These are phyloP conservation scores for Drosophila subquinaria DNA, from an alignment of 2,888 invertebrate genomes.

Conservation along the genomic window DNA sequence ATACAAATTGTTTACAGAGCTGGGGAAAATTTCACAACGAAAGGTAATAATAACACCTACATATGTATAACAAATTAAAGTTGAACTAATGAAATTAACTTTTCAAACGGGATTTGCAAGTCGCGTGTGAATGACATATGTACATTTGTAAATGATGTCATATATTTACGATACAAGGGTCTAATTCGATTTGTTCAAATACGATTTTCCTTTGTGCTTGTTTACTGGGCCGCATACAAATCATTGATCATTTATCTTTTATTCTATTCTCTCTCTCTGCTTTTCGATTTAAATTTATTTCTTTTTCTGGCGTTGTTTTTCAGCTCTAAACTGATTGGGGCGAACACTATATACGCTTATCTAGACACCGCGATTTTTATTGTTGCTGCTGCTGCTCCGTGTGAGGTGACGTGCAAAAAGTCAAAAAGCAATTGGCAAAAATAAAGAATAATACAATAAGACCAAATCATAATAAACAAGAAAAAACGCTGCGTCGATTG, in stretches of 20 bases:
- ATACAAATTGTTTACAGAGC: conserved; percentile 7
- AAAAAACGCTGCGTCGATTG: conserved; percentile 40
- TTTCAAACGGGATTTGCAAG: conserved; percentile 2
- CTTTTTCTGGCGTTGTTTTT: conserved; percentile 34
- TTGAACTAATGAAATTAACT: conserved; percentile 36
- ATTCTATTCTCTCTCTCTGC: conserved; percentile 21
- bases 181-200: conserved; percentile 36
- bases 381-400: conserved; percentile 17
- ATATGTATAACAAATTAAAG: neutral
- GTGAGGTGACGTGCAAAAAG: conserved; percentile 52
- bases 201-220: conserved; percentile 43
- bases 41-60: conserved; percentile 15
- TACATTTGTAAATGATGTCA: conserved; percentile 56
- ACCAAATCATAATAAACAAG: conserved; percentile 45
- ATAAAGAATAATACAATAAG: conserved; percentile 33
- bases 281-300: conserved; percentile 37
- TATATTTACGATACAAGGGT: conserved; percentile 37
- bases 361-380: conserved; percentile 48
- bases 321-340: conserved; percentile 43
- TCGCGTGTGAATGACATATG: conserved; percentile 49
- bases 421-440: conserved; percentile 54
- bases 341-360: conserved; percentile 62
- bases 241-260: conserved; percentile 37
- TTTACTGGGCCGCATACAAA: conserved; percentile 42
- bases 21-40: conserved; percentile 41